Percentiles rank a stretch among this genome's conserved stretches.
phyloP scores from a whole-genome alignment of 2,113 vertebrate genomes.

The Tringa solitaria region DNA sequence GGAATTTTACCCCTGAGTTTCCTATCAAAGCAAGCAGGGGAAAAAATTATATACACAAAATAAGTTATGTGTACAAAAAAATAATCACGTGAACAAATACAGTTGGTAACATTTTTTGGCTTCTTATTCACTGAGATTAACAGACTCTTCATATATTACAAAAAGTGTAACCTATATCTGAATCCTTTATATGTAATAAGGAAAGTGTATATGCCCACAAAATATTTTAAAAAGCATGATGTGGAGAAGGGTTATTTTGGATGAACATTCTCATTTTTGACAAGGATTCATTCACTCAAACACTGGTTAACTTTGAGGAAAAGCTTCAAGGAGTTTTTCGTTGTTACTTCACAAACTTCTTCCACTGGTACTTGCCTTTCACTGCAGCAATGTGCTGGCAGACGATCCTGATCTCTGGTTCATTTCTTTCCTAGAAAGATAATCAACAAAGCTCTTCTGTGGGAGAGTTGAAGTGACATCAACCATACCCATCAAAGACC shows the following conservation, averaged over 20 bases:
- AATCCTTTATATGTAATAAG: background rate
- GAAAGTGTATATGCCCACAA: background rate
- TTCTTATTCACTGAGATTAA: background rate
- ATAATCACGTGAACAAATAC: background rate
- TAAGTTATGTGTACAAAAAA: background rate
- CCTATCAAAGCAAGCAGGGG: background rate
- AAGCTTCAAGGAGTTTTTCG: conserved; percentile 59
- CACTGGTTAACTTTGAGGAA: conserved; percentile 43
- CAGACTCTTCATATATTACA: background rate
- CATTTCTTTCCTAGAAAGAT: conserved; percentile 56
- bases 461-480: background rate
- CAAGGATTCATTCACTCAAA: background rate
- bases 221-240: background rate
- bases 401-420: conserved; percentile 32
- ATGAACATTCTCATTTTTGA: background rate
- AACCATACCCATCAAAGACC: background rate
- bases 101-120: background rate
- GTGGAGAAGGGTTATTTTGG: background rate
- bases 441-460: background rate
- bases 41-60: background rate
- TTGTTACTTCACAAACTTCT: conserved; percentile 31
- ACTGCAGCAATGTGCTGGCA: conserved; percentile 45
- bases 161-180: background rate
- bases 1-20: background rate
- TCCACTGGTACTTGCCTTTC: conserved; percentile 46